Conservation (phyloP, 1,140 invertebrate genomes). For the Yoshiicerus persimilis region DNA sequence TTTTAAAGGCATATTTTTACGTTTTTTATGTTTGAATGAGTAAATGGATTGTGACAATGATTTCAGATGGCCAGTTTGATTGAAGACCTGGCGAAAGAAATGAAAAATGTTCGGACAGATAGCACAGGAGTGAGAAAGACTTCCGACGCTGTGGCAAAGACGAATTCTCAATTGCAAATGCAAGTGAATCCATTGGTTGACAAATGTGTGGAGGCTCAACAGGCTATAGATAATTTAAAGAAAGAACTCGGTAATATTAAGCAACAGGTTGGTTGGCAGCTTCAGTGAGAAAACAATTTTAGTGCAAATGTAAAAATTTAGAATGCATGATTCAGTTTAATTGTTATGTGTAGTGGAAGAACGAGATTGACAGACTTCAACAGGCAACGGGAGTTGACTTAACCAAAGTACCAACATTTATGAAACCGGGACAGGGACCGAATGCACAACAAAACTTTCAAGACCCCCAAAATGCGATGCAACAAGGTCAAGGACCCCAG, state of each 20-base stretch:
- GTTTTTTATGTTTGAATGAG: background rate
- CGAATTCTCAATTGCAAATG: background rate
- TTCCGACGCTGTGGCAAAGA: background rate
- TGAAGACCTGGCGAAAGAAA: constrained; percentile 55
- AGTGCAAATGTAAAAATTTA: background rate
- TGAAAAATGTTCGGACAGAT: constrained; percentile 27
- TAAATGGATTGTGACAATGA: background rate
- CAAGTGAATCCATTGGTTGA: background rate
- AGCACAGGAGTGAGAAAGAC: background rate
- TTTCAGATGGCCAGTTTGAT: constrained; percentile 54
- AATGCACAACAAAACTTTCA: background rate
- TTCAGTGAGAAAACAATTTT: background rate
- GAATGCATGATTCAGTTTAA: background rate
- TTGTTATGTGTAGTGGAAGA: background rate
- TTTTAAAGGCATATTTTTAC: no score
- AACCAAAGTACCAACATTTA: background rate
- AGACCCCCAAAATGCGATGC: no score
- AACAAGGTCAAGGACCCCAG: background rate
- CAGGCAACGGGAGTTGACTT: constrained; percentile 4
- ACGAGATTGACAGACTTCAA: background rate
- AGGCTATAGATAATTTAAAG: background rate
- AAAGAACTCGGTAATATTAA: background rate
- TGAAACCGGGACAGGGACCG: background rate
- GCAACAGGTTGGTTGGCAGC: background rate
- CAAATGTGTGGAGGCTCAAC: background rate